phyloP scores from a whole-genome alignment of 2,113 vertebrate species.

The Carassius gibelio region DNA sequence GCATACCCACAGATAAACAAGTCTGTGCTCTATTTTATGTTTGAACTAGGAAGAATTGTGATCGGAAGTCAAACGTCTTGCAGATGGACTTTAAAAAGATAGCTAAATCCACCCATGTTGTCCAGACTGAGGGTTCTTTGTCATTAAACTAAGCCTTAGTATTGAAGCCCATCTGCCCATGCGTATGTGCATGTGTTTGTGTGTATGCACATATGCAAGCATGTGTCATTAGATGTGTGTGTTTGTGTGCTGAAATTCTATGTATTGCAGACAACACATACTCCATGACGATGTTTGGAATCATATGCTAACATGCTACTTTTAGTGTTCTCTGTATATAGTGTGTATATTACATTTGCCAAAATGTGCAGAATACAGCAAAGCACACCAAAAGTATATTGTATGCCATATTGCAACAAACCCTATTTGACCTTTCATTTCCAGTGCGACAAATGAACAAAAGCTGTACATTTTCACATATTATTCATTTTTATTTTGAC shows the following conservation, averaged over 20 bases:
- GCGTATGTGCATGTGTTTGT: slow-evolving; percentile 57
- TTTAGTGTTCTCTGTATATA: not conserved
- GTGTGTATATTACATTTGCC: not conserved
- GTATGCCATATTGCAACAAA: not conserved
- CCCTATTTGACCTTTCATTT: not conserved
- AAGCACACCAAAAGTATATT: not conserved
- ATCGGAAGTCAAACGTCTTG: slow-evolving; percentile 70
- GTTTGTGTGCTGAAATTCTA: slow-evolving; percentile 13
- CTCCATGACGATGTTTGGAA: slow-evolving; percentile 33
- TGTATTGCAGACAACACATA: slow-evolving; percentile 59
- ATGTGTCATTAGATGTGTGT: slow-evolving; percentile 34
- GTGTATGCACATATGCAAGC: slow-evolving; percentile 54
- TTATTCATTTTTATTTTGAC: not conserved
- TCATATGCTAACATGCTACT: not conserved
- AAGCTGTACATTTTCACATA: not conserved
- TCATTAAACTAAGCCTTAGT: slow-evolving; percentile 78
- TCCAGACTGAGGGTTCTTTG: slow-evolving; percentile 79
- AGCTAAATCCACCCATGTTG: slow-evolving; percentile 71
- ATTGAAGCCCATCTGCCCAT: slow-evolving; percentile 75
- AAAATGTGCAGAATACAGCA: not conserved
- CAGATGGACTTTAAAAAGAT: slow-evolving; percentile 79
- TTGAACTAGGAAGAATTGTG: slow-evolving; percentile 61
- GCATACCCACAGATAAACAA: slow-evolving; percentile 16
- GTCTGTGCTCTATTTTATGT: not conserved
- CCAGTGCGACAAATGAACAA: not conserved